Evolutionary conservation across 2,797 vertebrate species (phyloP).

Genomic region (Etheostoma perlongum): DNA sequence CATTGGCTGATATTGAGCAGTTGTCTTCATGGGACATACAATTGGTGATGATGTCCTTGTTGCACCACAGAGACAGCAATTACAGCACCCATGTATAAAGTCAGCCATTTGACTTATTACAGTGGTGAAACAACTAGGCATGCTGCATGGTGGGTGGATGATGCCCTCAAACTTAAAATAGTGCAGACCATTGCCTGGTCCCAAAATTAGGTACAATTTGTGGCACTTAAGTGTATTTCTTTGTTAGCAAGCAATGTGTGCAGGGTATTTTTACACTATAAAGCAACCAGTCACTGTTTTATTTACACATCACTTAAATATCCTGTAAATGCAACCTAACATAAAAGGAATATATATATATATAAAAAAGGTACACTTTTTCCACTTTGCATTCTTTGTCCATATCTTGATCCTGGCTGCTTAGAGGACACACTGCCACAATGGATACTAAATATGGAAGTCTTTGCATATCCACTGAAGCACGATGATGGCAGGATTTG

Average conservation of each 20-base stretch:
- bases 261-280: background rate
- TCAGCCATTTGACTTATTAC: background rate
- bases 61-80: background rate
- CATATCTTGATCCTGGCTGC: slow-evolving; percentile 4
- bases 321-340: background rate
- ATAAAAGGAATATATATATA: background rate
- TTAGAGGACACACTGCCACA: background rate
- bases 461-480: background rate
- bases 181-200: too few relatives aligned
- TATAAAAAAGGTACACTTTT: background rate
- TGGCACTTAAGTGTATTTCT: background rate
- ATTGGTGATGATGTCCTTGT: background rate
- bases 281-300: background rate
- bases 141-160: background rate
- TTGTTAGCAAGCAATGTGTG: background rate
- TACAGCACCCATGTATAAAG: background rate
- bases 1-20: too few relatives aligned
- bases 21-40: background rate
- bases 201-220: background rate
- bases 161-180: background rate
- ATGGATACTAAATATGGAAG: slow-evolving; percentile 2
- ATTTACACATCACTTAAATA: background rate
- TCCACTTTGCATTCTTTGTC: slow-evolving; percentile 7
- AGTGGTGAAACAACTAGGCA: background rate
- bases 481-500: background rate